Base-by-base conservation (phyloP, 1,140 invertebrate species). In the Bursaphelenchus mucronatus region DNA sequence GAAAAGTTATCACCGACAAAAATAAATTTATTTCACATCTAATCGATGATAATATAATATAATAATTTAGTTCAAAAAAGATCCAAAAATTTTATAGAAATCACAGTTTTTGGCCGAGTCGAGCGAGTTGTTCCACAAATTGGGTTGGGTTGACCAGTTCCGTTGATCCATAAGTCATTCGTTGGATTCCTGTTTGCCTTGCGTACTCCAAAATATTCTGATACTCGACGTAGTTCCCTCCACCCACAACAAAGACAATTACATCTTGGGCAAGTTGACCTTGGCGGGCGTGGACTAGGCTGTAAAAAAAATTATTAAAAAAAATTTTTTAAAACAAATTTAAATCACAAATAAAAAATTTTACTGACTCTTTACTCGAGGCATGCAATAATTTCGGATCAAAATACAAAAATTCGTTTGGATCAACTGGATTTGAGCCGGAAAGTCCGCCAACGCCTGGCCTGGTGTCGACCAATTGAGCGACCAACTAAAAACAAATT, bases 181-280 rank as follows among this genome's bases (percentile, higher is more conserved):
- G 86, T 82, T 90, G 90, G n/a, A 80, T 73, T 83, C 86, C 68
- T 46, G 78, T 81, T 2, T 40, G 87, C 85, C 91, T 95, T 13
- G 89, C 89, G 82, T 94, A 96, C 82, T 97, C 94, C 43, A 91
- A 87, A 45, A 99, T 85, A 86, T 99, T 98, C 82, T 97, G 94
- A 82, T 98, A 98, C 83, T 99, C 95, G 74, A 97, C 96, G 81
- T 98, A 98, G 85, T 96, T 97, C 41, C 95, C 95, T 64, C 95
- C 95, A 57, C 95, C 95, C 40, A 98, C 90, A 56, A 98, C 86
- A 82, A 98, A 98, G 8, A 98, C 93, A 71, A 96, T 70, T 3
- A 80, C 74, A 45, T 82, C 79, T 53, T 73, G 63, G 9, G 72
- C 74, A 17, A 68, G 54, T 44, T 78, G 76, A 5, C 72, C 63